Conservation (phyloP, 2,888 invertebrate species). For the Plebejus melissa region DNA sequence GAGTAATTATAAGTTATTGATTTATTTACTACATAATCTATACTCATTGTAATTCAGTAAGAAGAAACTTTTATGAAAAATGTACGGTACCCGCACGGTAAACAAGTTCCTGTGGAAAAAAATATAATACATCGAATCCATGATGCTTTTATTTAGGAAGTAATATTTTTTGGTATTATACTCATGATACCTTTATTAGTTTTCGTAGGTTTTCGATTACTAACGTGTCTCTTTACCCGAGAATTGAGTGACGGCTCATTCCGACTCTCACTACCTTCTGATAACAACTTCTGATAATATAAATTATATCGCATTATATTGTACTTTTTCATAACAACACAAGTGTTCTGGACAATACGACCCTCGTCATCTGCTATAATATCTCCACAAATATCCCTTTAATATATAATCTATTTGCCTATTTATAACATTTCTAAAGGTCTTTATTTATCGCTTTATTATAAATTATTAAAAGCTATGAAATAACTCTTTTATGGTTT, state of each 20-base stretch:
- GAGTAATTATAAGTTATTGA: too few relatives aligned
- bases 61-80: too few relatives aligned
- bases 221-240: background rate
- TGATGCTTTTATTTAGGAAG: too few relatives aligned
- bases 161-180: too few relatives aligned
- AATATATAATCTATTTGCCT: constrained; percentile 4
- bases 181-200: too few relatives aligned
- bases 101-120: too few relatives aligned
- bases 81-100: too few relatives aligned
- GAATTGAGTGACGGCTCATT: constrained; percentile 6
- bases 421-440: background rate
- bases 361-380: constrained; percentile 34
- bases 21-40: too few relatives aligned
- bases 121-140: too few relatives aligned
- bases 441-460: background rate
- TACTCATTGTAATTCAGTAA: too few relatives aligned
- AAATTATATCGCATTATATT: constrained; percentile 29
- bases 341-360: constrained; percentile 46
- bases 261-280: background rate
- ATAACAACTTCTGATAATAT: constrained; percentile 28
- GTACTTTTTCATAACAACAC: constrained; percentile 39
- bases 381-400: constrained; percentile 15
- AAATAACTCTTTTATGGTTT: background rate
- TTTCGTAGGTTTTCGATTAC: background rate
- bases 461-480: background rate